These are phyloP conservation scores for Zaprionus davidi DNA, from an alignment of 1,140 invertebrate genomes.

Conservation along the genomic window DNA sequence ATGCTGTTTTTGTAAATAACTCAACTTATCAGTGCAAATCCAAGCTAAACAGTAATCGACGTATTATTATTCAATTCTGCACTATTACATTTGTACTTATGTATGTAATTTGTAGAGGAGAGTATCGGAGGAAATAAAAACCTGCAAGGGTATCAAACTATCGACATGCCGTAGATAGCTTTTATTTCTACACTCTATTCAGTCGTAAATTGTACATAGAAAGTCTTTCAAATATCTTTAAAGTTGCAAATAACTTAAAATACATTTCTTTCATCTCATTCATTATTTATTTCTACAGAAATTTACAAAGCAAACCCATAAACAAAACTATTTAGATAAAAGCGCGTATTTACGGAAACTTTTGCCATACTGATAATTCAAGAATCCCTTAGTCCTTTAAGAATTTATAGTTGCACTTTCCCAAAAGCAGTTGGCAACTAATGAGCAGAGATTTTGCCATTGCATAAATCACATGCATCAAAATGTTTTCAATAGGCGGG, in stretches of 20 bases:
- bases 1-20: no score
- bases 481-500: slow-evolving; percentile 76
- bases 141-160: no score
- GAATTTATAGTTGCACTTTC: slow-evolving; percentile 58
- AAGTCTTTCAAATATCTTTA: no score
- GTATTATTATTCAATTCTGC: no score
- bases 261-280: neutral
- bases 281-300: neutral
- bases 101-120: no score
- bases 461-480: slow-evolving; percentile 80
- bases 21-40: no score
- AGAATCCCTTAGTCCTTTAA: slow-evolving; percentile 59
- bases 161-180: no score
- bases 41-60: no score
- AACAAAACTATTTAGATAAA: slow-evolving; percentile 11
- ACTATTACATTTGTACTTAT: no score
- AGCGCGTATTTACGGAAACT: neutral
- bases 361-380: slow-evolving; percentile 13
- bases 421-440: slow-evolving; percentile 70
- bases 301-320: slow-evolving; percentile 14
- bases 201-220: no score
- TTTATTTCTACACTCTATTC: no score
- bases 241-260: neutral
- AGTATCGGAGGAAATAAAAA: no score
- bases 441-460: slow-evolving; percentile 73